Evolutionary conservation across 2,888 invertebrate species (phyloP).

Genomic region (Hemicrepidius hirtus): DNA sequence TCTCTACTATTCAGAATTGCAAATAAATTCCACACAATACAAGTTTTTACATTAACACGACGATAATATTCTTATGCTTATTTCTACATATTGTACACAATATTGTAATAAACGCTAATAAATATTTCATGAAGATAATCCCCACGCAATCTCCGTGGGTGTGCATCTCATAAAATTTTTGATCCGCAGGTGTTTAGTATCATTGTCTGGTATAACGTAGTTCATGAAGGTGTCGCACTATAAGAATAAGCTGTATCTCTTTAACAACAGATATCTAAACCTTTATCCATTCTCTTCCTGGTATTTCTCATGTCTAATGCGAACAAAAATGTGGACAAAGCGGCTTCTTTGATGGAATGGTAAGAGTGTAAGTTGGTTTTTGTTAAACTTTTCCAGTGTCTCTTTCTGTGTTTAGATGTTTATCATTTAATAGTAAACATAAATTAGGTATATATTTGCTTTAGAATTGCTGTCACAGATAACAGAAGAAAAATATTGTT

Average conservation of each 20-base stretch:
- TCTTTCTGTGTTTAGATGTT: no score
- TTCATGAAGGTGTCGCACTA: slow-evolving; percentile 3
- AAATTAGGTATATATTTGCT: no score
- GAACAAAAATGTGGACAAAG: slow-evolving; percentile 11
- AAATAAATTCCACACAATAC: slow-evolving; percentile 16
- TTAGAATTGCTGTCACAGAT: no score
- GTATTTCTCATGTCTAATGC: slow-evolving; percentile 7
- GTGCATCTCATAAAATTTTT: slow-evolving; percentile 22
- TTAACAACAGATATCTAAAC: not conserved
- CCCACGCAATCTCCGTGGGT: slow-evolving; percentile 7
- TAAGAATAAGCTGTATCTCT: not conserved
- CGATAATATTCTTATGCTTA: slow-evolving; percentile 22
- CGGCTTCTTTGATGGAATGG: slow-evolving; percentile 7
- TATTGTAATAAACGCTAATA: slow-evolving; percentile 30
- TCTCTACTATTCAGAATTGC: not conserved
- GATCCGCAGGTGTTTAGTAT: slow-evolving; percentile 25
- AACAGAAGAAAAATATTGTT: no score
- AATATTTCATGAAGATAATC: slow-evolving; percentile 32
- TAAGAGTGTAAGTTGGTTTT: not conserved
- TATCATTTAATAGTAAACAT: no score
- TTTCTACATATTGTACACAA: slow-evolving; percentile 23
- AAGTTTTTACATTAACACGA: slow-evolving; percentile 14
- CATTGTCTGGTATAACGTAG: not conserved
- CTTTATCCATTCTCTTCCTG: slow-evolving; percentile 13
- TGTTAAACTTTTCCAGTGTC: not conserved